These are phyloP conservation scores for Papilio aristodemus DNA, from an alignment of 1,140 invertebrate species.

Conservation along the genomic window DNA sequence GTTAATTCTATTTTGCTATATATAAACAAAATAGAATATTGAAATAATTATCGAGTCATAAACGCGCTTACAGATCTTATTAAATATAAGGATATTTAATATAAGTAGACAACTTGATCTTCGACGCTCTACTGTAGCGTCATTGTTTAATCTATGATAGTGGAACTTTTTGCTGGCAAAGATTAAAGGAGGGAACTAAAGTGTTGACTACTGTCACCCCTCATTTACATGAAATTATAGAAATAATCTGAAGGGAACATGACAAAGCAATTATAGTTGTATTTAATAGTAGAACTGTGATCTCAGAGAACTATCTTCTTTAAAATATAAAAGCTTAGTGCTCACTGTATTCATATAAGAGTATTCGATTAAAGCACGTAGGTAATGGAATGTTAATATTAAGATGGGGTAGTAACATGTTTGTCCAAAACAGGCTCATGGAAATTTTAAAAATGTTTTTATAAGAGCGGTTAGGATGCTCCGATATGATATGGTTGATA, in stretches of 20 bases:
- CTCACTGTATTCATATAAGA: background rate
- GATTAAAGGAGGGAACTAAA: too few relatives aligned
- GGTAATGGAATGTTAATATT: background rate
- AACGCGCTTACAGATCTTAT: background rate
- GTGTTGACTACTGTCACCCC: too few relatives aligned
- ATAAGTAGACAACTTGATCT: too few relatives aligned
- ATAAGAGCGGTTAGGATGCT: too few relatives aligned
- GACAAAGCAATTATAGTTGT: background rate
- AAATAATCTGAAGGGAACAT: background rate
- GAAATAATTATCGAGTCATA: background rate
- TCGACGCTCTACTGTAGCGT: too few relatives aligned
- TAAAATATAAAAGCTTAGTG: background rate
- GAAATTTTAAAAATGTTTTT: background rate
- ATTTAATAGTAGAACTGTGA: background rate
- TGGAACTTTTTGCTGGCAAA: too few relatives aligned
- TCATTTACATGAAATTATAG: too few relatives aligned
- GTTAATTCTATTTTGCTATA: constrained; percentile 16
- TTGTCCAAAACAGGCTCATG: background rate
- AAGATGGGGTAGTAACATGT: background rate
- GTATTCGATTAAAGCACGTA: background rate
- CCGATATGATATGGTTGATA: too few relatives aligned
- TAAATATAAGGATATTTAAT: too few relatives aligned
- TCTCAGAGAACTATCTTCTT: background rate
- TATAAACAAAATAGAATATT: constrained; percentile 9
- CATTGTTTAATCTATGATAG: too few relatives aligned